phyloP scores from a whole-genome alignment of 2,888 invertebrate species.

The Beris morrisii region DNA sequence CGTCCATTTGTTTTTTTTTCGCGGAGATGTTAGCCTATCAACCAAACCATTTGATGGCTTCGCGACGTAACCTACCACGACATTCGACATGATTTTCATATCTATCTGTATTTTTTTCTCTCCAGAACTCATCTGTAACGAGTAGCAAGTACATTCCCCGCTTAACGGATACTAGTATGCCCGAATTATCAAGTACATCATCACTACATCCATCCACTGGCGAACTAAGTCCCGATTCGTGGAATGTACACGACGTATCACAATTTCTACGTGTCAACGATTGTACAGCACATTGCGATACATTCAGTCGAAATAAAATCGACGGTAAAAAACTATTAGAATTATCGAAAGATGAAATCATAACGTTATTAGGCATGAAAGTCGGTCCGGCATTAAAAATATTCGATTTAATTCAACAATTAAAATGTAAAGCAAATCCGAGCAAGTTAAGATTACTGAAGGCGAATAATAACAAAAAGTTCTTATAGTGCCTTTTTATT shows the following conservation, averaged over 20 bases:
- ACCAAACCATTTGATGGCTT: too few relatives aligned
- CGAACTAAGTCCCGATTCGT: conserved; percentile 63
- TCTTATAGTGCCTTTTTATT: conserved; percentile 60
- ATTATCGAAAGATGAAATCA: conserved; percentile 86
- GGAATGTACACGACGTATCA: conserved; percentile 85
- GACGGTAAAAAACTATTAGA: conserved; percentile 79
- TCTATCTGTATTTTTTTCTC: conserved; percentile 3
- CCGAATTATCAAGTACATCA: conserved; percentile 30
- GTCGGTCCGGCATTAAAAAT: conserved; percentile 94
- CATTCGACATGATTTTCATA: conserved; percentile 5
- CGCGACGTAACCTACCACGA: not conserved
- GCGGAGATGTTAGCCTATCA: too few relatives aligned
- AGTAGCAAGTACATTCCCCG: conserved; percentile 62
- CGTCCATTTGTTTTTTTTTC: too few relatives aligned
- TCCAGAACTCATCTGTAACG: conserved; percentile 56
- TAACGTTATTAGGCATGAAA: conserved; percentile 87
- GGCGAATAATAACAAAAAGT: conserved; percentile 64
- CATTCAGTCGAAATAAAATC: conserved; percentile 70
- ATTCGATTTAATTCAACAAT: conserved; percentile 86
- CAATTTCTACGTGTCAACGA: conserved; percentile 90
- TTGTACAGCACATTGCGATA: conserved; percentile 71
- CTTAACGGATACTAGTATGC: conserved; percentile 58
- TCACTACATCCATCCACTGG: conserved; percentile 16
- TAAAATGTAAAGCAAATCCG: conserved; percentile 71
- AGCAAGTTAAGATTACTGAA: conserved; percentile 57